These are phyloP conservation scores for Temnopleurus reevesii DNA, from an alignment of 53 echinoderm and acorn worm species.

Conservation along the genomic window DNA sequence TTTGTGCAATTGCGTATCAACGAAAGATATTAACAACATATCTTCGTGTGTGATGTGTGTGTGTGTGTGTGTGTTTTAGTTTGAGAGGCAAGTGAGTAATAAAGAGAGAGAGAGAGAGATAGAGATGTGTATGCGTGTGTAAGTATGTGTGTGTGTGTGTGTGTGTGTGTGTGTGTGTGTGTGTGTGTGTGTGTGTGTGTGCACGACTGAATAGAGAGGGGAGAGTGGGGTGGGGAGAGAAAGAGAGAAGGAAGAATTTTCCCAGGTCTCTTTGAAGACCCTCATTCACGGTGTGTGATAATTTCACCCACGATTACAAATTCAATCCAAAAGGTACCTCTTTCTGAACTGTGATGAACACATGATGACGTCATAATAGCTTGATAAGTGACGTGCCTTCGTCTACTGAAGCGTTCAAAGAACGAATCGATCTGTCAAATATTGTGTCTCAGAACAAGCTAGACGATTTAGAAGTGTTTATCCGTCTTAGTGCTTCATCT, in stretches of 20 bases:
- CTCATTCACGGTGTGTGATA: too few relatives aligned
- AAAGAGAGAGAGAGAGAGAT: not conserved
- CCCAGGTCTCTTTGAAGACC: not conserved
- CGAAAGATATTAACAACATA: too few relatives aligned
- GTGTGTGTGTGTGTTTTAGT: too few relatives aligned
- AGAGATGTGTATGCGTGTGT: slow-evolving; percentile 1
- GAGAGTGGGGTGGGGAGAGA: not conserved
- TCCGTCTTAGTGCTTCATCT: too few relatives aligned
- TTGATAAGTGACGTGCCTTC: not conserved
- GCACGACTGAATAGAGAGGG: not conserved
- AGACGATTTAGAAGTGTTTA: not conserved
- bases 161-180: not conserved
- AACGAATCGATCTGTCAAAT: not conserved
- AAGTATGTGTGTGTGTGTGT: not conserved
- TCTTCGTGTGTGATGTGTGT: too few relatives aligned
- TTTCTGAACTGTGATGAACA: not conserved
- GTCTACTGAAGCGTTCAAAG: not conserved
- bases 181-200: not conserved
- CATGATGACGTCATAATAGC: slow-evolving; percentile 1
- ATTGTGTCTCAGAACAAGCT: not conserved
- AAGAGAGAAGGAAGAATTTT: not conserved
- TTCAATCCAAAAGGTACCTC: not conserved
- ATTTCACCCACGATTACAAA: not conserved
- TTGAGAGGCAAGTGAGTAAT: too few relatives aligned
- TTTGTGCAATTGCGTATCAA: too few relatives aligned